phyloP scores from a whole-genome alignment of 2,113 vertebrate genomes.

The Cyanistes caeruleus region DNA sequence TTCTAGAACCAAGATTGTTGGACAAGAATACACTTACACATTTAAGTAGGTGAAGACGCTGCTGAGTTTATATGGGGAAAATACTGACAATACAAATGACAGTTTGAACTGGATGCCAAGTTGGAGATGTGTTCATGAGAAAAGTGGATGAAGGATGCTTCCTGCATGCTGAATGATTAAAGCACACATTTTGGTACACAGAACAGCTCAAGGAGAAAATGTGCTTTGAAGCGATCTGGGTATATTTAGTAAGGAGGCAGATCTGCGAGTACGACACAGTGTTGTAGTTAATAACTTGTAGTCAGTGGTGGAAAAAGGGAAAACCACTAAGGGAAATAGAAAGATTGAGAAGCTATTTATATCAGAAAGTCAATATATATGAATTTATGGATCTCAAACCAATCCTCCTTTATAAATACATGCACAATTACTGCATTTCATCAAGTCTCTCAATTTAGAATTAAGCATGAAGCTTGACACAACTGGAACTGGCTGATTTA shows the following conservation, averaged over 20 bases:
- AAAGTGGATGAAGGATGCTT: not conserved
- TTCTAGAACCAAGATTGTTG: conserved; percentile 10
- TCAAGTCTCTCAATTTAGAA: not conserved
- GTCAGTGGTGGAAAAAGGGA: not conserved
- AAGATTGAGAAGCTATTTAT: not conserved
- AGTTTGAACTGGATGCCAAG: not conserved
- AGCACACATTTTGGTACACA: not conserved
- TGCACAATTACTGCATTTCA: not conserved
- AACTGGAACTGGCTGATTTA: not conserved
- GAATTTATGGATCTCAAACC: not conserved
- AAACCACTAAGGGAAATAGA: not conserved
- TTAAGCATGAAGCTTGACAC: not conserved
- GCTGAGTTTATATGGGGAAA: not conserved
- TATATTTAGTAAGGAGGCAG: not conserved
- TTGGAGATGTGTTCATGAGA: not conserved
- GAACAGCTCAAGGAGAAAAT: not conserved
- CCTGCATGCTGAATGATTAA: not conserved
- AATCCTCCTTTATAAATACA: not conserved
- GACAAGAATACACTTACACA: conserved; percentile 9
- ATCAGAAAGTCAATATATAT: not conserved
- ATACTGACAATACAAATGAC: not conserved
- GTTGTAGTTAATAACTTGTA: not conserved
- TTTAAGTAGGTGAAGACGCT: conserved; percentile 22
- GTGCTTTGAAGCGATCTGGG: not conserved
- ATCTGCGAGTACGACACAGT: not conserved